Percentiles rank a stretch among this genome's conserved stretches.
Conservation (phyloP, 2,113 vertebrate genomes). For the Phalacrocorax aristotelis region DNA sequence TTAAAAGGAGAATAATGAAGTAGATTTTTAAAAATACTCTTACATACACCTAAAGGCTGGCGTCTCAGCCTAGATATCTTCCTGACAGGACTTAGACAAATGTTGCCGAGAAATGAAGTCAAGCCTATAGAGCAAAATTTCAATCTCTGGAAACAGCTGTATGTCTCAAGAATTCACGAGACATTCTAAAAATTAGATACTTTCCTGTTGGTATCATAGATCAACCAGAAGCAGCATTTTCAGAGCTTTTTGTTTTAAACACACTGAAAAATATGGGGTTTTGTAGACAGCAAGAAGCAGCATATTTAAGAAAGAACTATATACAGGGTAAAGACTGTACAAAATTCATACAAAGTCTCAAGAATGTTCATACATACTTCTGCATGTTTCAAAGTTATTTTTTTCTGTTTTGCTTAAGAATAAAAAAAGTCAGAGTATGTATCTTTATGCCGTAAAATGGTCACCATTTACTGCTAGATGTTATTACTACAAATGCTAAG, state of each 20-base stretch:
- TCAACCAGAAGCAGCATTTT: neutral
- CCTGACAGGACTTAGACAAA: neutral
- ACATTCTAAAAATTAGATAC: neutral
- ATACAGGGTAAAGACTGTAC: neutral
- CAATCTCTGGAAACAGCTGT: neutral
- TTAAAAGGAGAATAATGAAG: neutral
- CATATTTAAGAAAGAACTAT: neutral
- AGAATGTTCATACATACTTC: neutral
- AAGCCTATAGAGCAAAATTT: neutral
- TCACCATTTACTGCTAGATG: neutral
- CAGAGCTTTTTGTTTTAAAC: neutral
- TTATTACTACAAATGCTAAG: neutral
- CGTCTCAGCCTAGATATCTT: neutral
- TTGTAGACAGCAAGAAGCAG: neutral
- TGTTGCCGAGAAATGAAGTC: neutral
- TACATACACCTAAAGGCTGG: neutral
- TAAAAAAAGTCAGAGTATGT: neutral
- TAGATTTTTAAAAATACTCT: neutral
- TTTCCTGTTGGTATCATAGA: neutral
- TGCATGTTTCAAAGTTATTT: neutral
- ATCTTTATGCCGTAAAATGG: neutral
- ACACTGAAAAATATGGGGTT: neutral
- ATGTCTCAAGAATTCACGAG: neutral
- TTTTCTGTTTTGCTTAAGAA: neutral
- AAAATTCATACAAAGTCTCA: neutral